These are phyloP conservation scores for Eupithecia exiguata DNA, from an alignment of 2,888 invertebrate species.

Conservation along the genomic window DNA sequence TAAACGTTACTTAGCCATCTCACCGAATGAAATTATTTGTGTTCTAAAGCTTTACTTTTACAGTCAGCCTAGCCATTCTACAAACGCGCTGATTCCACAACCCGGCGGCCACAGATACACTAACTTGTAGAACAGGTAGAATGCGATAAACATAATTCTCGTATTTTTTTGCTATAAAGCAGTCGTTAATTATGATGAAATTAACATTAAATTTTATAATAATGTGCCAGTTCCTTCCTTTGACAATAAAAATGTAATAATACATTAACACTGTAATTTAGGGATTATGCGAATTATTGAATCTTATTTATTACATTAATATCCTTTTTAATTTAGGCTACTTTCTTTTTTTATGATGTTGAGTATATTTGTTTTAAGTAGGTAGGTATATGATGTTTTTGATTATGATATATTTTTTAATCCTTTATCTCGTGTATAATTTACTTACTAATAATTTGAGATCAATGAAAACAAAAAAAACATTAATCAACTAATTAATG, in stretches of 20 bases:
- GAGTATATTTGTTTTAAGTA: constrained; percentile 18
- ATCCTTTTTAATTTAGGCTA: constrained; percentile 7
- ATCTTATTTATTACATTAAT: constrained; percentile 26
- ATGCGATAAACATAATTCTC: neutral
- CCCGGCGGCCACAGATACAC: no score
- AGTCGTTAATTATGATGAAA: neutral
- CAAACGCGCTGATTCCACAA: no score
- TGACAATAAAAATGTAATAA: constrained; percentile 33
- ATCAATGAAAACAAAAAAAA: neutral
- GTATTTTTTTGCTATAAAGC: neutral
- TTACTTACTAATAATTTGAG: neutral
- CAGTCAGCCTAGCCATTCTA: no score
- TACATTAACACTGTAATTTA: constrained; percentile 28
- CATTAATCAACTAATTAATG: neutral
- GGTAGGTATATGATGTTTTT: no score
- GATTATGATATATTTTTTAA: no score
- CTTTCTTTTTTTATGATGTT: constrained; percentile 22
- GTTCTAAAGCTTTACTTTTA: no score
- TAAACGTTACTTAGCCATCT: no score
- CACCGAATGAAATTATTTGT: no score
- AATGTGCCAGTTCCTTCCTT: constrained; percentile 40
- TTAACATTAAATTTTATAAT: constrained; percentile 13
- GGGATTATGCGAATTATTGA: constrained; percentile 6
- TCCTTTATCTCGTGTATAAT: neutral
- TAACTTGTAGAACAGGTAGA: no score